These are phyloP conservation scores for Brachionus rubens DNA, from an alignment of 1,140 invertebrate genomes.

Conservation along the genomic window DNA sequence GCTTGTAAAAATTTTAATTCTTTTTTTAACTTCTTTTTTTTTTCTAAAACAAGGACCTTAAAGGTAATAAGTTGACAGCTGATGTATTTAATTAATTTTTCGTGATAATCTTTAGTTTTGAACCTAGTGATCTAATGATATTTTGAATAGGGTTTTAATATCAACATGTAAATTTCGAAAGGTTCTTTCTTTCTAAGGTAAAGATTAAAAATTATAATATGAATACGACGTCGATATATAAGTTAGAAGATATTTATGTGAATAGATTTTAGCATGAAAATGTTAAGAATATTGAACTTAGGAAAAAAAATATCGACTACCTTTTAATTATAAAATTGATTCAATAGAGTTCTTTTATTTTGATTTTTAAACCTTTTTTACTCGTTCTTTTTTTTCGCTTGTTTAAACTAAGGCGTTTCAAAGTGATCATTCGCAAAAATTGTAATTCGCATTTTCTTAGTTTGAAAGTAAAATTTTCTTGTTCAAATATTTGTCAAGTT, in stretches of 20 bases:
- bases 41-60: too few relatives aligned
- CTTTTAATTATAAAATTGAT: neutral
- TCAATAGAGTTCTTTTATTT: slow-evolving; percentile 2
- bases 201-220: too few relatives aligned
- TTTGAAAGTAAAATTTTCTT: too few relatives aligned
- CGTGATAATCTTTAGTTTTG: too few relatives aligned
- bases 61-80: too few relatives aligned
- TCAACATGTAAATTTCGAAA: slow-evolving; percentile 8
- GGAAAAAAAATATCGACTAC: neutral
- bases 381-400: too few relatives aligned
- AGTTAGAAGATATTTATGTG: too few relatives aligned
- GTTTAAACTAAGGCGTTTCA: neutral
- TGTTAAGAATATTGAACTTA: slow-evolving; percentile 14
- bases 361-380: slow-evolving; percentile 22
- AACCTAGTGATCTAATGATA: slow-evolving; percentile 7
- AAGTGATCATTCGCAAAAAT: neutral
- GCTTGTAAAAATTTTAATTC: too few relatives aligned
- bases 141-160: slow-evolving; percentile 12
- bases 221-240: too few relatives aligned
- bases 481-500: neutral
- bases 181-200: neutral
- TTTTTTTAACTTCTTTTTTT: too few relatives aligned
- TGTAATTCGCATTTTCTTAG: too few relatives aligned
- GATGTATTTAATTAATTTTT: too few relatives aligned
- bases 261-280: slow-evolving; percentile 15